These are phyloP conservation scores for Drosophila orena DNA, from an alignment of 1,140 invertebrate genomes.

Conservation along the genomic window DNA sequence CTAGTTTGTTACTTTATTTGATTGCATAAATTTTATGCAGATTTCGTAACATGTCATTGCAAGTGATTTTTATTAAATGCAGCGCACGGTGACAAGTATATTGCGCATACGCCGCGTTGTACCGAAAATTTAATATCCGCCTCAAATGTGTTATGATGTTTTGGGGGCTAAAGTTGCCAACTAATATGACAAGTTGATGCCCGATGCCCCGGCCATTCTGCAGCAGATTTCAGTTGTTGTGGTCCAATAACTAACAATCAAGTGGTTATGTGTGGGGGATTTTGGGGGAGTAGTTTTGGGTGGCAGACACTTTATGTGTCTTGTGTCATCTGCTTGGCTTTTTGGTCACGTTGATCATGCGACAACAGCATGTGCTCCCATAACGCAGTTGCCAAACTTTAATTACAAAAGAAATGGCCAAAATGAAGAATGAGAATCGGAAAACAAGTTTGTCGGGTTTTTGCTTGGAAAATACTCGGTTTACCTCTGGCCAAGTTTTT, in stretches of 20 bases:
- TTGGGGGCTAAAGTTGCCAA: constrained; percentile 44
- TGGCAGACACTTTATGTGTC: constrained; percentile 67
- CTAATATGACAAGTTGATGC: constrained; percentile 79
- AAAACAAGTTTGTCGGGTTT: constrained; percentile 25
- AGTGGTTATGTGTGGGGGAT: constrained; percentile 21
- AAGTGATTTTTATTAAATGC: constrained; percentile 82
- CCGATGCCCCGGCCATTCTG: constrained; percentile 51
- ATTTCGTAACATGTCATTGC: constrained; percentile 73
- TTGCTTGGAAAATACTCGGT: constrained; percentile 4
- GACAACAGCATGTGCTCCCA: constrained; percentile 64
- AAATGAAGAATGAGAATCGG: constrained; percentile 11
- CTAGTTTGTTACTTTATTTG: constrained; percentile 67
- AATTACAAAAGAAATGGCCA: constrained; percentile 60
- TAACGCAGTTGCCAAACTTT: constrained; percentile 60
- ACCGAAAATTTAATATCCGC: constrained; percentile 68
- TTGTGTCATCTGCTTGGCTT: constrained; percentile 57
- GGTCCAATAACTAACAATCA: constrained; percentile 71
- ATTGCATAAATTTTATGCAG: constrained; percentile 79
- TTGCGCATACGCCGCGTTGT: constrained; percentile 73
- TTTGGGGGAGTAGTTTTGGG: constrained; percentile 8
- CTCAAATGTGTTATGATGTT: constrained; percentile 37
- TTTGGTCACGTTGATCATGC: constrained; percentile 74
- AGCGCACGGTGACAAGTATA: constrained; percentile 70
- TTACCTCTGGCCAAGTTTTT: constrained; percentile 29
- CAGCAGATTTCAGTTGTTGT: constrained; percentile 38